Base-by-base conservation (phyloP, 2,797 vertebrate genomes). In the Picus viridis region DNA sequence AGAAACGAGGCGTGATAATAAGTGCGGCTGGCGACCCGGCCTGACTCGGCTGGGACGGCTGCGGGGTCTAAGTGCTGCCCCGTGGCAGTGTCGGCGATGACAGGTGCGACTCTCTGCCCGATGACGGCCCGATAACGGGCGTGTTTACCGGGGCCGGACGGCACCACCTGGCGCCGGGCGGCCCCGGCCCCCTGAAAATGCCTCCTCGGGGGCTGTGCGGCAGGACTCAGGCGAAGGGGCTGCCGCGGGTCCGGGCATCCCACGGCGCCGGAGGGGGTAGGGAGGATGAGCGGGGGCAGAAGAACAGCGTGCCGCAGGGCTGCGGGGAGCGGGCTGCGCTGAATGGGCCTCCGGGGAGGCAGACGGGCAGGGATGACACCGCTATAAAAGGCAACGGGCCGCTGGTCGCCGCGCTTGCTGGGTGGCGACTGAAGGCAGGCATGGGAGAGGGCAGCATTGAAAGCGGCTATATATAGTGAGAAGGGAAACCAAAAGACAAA, bases 101-200 rank as follows among this genome's bases (percentile, higher is more conserved):
- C 93, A 95, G 95, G 95, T 94, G 95, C 81, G 81, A 56, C 56
- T 64, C 56, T 64, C 14, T 6, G 22, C 61, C n/a, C 16, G 6
- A 4, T 54, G 58, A 54, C 13, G 69, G 29, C 77, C 74, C 74
- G 43, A 15, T 59, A 77, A 71, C 74, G 71, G 85, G 54, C 36
- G 49, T 13, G 36, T 88, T 88, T 54, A 41, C 16, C 5, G 43
- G 30, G 10, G 15, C 78, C 30, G 3, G 30, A n/a, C 26, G 59
- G 76, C 54, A 62, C 32, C 41, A 29, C 41, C n/a, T 73, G 36
- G 41, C 26, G 12, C 54, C 29, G 10, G n/a, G 53, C 41, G 17
- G 58, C 62, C 22, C 18, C 26, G 6, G 18, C 22, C 6, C 29
- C 26, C 16, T 6, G 26, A 43, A 69, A 70, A 77, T 32, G 54